Percentiles rank a stretch among this genome's conserved stretches.
phyloP scores from a whole-genome alignment of 2,888 invertebrate species.

The Vannuccia rotundouncinata region DNA sequence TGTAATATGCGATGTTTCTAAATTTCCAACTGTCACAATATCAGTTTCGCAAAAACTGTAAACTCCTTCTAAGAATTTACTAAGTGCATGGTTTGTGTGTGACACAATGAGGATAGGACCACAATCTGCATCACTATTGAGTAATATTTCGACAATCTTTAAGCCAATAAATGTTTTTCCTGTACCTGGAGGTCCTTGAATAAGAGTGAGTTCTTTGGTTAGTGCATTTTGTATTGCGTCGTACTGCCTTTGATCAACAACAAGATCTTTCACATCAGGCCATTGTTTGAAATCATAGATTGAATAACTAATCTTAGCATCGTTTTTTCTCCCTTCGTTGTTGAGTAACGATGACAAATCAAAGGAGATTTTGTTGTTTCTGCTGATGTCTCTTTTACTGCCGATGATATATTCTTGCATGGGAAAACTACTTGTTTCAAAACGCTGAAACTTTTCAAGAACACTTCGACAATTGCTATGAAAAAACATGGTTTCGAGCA shows the following conservation, averaged over 20 bases:
- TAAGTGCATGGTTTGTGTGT: conserved; percentile 77
- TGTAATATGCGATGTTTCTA: not conserved
- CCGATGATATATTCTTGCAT: not conserved
- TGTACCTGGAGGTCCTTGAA: conserved; percentile 70
- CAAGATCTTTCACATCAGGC: not conserved
- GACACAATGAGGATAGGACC: conserved; percentile 69
- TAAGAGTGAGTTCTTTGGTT: conserved; percentile 28
- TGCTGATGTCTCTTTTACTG: not conserved
- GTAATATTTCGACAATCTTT: conserved; percentile 63
- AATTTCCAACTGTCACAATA: not conserved
- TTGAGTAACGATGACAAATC: not conserved
- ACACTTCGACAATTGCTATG: not conserved
- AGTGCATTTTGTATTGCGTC: conserved; percentile 24
- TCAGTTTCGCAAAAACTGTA: conserved; percentile 37
- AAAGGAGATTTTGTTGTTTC: not conserved
- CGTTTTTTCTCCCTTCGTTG: not conserved
- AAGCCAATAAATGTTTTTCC: conserved; percentile 76
- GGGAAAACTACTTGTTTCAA: not conserved
- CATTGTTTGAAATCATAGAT: not conserved
- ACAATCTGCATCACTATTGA: conserved; percentile 30
- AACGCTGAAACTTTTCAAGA: not conserved
- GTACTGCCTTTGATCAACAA: conserved; percentile 6
- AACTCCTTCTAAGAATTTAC: conserved; percentile 69
- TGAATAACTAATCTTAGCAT: not conserved
- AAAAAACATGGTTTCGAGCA: conserved; percentile 2